A percentile compares a stretch with the other conserved stretches of the same genome.
Evolutionary conservation across 2,113 vertebrate genomes (phyloP).

Genomic region (Neolamprologus falcicula): DNA sequence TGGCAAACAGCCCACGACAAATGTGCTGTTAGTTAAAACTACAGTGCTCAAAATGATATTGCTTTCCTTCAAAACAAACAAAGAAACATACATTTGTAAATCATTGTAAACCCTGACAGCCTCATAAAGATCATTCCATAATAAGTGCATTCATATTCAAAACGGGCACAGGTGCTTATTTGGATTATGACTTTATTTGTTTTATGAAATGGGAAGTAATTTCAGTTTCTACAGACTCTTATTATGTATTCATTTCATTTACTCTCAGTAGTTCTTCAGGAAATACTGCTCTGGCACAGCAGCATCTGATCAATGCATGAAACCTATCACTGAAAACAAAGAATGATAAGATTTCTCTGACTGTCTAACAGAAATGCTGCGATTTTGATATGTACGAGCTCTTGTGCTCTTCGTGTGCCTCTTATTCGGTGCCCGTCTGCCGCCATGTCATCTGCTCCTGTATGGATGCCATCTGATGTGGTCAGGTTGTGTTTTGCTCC

Average conservation of each 20-base stretch:
- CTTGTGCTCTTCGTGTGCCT: not conserved
- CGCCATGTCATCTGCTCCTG: not conserved
- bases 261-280: not conserved
- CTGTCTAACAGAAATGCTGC: not conserved
- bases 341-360: not conserved
- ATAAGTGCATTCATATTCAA: not conserved
- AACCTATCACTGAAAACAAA: not conserved
- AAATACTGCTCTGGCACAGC: not conserved
- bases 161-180: not conserved
- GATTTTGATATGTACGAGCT: not conserved
- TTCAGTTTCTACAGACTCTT: not conserved
- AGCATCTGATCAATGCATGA: not conserved
- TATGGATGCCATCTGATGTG: not conserved
- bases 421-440: not conserved
- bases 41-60: not conserved
- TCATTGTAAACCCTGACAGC: not conserved
- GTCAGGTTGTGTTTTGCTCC: conserved; percentile 6
- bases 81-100: not conserved
- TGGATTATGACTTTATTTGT: not conserved
- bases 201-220: not conserved
- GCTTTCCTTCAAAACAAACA: not conserved
- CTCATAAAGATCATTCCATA: not conserved
- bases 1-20: not conserved
- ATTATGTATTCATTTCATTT: not conserved
- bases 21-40: not conserved